Base-by-base conservation (phyloP, 2,888 invertebrate species). In the Clostera curtula region DNA sequence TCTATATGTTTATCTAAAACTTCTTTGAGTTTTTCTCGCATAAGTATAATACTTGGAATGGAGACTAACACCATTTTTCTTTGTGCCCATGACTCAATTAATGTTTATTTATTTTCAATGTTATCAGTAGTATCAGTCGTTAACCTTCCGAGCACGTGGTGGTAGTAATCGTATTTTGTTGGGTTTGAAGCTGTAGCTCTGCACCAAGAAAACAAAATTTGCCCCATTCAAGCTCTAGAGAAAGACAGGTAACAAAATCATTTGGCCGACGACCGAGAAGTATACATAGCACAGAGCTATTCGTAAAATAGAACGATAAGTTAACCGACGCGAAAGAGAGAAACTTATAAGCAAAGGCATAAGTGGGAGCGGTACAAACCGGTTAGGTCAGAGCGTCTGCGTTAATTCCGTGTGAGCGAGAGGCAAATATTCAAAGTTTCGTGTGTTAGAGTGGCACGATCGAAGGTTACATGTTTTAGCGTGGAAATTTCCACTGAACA, bases 281-380 rank as follows among this genome's bases (percentile, higher is more conserved):
- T 82, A 82, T 80, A 82, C 82, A 83, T 80, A 80, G 74, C 75
- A 64, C 69, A 63, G 76, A 83, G 83, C 83, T 83, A 82, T 83
- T 69, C 77, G 82, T 79, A 79, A 79, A 82, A 80, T 79, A 79
- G 79, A 79, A 80, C 75, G 76, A 58, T 72, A 65, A 67, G 59
- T 73, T 69, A 65, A 42, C 41, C 47, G 46, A 49, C 36, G 41
- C 34, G 68, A 82, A 53, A 61, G 73, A 76, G 80, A 80, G 29
- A 42, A 56, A 39, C 28, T 57, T 64, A 82, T 68, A 36, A 22
- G 32, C 13, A 15, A 19, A 12, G 16, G 19, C 18, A 5, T 47
- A 40, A 31, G 80, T 62, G 44, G 43, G 66, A 82, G 63, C 54
- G 60, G 79, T 56, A 12, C 46, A 34, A 50, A 69, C 60, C 50